phyloP scores from a whole-genome alignment of 2,113 vertebrate species.

The Corythornis cristatus region DNA sequence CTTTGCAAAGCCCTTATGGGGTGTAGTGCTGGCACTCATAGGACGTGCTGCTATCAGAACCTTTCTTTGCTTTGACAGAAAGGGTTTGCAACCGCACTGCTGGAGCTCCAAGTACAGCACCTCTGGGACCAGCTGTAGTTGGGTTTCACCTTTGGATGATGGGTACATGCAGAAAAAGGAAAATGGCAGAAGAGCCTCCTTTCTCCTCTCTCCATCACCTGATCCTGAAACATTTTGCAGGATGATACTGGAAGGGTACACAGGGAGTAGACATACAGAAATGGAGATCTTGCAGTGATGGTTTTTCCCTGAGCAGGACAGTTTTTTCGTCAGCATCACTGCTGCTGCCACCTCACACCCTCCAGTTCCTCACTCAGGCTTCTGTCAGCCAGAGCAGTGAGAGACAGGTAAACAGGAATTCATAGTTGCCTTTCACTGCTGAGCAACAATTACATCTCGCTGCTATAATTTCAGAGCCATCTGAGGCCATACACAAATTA shows the following conservation, averaged over 20 bases:
- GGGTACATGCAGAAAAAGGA: not conserved
- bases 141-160: not conserved
- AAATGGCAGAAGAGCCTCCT: not conserved
- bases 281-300: not conserved
- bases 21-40: accelerated
- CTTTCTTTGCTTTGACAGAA: not conserved
- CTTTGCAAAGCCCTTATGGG: not conserved
- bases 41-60: not conserved
- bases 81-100: not conserved
- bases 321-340: accelerated
- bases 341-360: accelerated
- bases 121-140: not conserved
- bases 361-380: not conserved
- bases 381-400: not conserved
- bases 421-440: not conserved
- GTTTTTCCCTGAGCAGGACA: not conserved
- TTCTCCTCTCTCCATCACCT: not conserved
- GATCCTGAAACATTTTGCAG: not conserved
- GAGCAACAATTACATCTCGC: not conserved
- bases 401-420: not conserved
- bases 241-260: not conserved
- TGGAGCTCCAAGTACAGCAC: not conserved
- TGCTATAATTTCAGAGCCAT: not conserved
- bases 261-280: not conserved
- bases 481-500: not conserved